phyloP scores from a whole-genome alignment of 1,140 invertebrate genomes.

The Drosophila fuyamai region DNA sequence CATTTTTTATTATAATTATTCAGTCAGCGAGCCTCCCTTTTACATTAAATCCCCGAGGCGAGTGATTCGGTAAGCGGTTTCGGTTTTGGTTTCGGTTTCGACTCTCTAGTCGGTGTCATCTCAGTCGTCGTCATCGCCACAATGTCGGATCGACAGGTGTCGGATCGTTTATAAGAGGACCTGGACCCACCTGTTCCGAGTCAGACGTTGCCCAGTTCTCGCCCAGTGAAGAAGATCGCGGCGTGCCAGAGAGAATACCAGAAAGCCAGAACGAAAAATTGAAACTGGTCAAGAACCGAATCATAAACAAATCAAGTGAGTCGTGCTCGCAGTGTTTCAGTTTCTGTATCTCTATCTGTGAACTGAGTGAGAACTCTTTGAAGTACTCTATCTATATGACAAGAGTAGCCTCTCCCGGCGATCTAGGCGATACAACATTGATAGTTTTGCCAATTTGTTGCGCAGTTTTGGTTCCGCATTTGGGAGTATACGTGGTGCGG shows the following conservation, averaged over 20 bases:
- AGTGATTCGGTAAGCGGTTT: conserved; percentile 7
- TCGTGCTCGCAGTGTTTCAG: conserved; percentile 17
- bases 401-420: conserved; percentile 8
- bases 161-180: conserved; percentile 70
- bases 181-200: conserved; percentile 51
- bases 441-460: conserved; percentile 70
- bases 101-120: conserved; percentile 6
- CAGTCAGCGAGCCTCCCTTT: conserved; percentile 16
- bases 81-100: neutral
- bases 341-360: conserved; percentile 15
- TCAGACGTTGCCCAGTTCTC: conserved; percentile 60
- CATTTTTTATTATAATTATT: conserved; percentile 30
- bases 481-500: conserved; percentile 34
- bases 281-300: conserved; percentile 36
- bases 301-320: conserved; percentile 61
- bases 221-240: conserved; percentile 58
- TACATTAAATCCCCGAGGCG: conserved; percentile 6
- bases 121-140: conserved; percentile 18
- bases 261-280: neutral
- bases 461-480: conserved; percentile 70
- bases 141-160: conserved; percentile 11
- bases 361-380: conserved; percentile 13
- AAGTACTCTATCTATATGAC: neutral
- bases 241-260: conserved; percentile 10
- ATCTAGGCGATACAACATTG: conserved; percentile 50